These are phyloP conservation scores for Melopsittacus undulatus DNA, from an alignment of 2,797 vertebrate genomes.

Conservation along the genomic window DNA sequence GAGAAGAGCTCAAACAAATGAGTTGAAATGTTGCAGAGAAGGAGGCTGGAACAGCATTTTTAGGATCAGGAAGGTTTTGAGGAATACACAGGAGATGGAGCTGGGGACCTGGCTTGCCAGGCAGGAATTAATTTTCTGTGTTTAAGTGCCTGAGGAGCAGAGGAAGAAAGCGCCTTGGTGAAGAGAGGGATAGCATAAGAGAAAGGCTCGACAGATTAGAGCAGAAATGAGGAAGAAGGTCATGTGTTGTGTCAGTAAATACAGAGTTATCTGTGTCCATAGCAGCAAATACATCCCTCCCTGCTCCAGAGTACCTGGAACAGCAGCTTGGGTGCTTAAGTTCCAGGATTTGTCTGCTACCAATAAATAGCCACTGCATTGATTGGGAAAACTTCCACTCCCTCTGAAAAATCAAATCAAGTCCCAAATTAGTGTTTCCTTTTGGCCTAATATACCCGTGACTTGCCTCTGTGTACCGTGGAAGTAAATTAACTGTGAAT, in stretches of 20 bases:
- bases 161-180: neutral
- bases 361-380: neutral
- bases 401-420: slow-evolving; percentile 30
- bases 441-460: slow-evolving; percentile 9
- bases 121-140: neutral
- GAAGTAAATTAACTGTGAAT: slow-evolving; percentile 63
- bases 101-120: neutral
- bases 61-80: neutral
- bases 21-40: neutral
- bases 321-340: neutral
- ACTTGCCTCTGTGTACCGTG: neutral
- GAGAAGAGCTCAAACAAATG: neutral
- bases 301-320: neutral
- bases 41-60: neutral
- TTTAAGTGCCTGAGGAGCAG: neutral
- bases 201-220: neutral
- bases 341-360: neutral
- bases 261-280: neutral
- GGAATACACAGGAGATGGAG: neutral
- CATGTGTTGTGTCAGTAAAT: neutral
- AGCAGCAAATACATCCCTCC: neutral
- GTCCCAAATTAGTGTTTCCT: slow-evolving; percentile 34
- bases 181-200: neutral
- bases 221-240: neutral
- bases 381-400: slow-evolving; percentile 3